Evolutionary conservation across 2,797 vertebrate genomes (phyloP).

Genomic region (Lycodopsis pacificus): DNA sequence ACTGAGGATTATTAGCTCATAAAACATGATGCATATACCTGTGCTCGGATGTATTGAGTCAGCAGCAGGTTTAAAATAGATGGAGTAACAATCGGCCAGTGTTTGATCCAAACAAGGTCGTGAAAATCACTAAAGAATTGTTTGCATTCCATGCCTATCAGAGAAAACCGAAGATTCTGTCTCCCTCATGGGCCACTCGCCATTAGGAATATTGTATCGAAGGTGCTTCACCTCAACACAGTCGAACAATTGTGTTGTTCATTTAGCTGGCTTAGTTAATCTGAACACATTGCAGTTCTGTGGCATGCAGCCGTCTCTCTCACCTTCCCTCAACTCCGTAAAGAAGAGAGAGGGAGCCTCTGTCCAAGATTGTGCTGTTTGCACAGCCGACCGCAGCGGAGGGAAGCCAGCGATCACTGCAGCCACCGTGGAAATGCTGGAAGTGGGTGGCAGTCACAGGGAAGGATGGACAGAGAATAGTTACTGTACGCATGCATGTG

Average conservation of each 20-base stretch:
- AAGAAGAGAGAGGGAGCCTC: slow-evolving; percentile 50
- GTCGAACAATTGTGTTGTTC: slow-evolving; percentile 14
- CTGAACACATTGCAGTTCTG: not conserved
- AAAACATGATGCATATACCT: no score
- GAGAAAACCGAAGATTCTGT: not conserved
- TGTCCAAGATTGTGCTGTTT: slow-evolving; percentile 64
- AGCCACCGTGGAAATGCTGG: slow-evolving; percentile 71
- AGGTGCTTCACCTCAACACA: not conserved
- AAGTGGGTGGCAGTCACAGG: slow-evolving; percentile 73
- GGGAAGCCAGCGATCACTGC: slow-evolving; percentile 69
- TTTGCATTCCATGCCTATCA: slow-evolving; percentile 7
- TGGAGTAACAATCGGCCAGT: no score
- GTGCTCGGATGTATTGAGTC: no score
- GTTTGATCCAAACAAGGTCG: no score
- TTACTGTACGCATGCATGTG: slow-evolving; percentile 25
- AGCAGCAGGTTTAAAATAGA: no score
- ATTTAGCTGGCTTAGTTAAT: slow-evolving; percentile 9
- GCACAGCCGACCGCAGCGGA: slow-evolving; percentile 60
- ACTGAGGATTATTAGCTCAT: no score
- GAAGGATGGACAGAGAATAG: slow-evolving; percentile 53
- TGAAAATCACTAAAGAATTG: not conserved
- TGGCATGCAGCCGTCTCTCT: slow-evolving; percentile 1
- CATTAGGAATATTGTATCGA: not conserved
- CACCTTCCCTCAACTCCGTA: slow-evolving; percentile 52
- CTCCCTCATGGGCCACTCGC: not conserved